Evolutionary conservation across 2,888 invertebrate species (phyloP).

Genomic region (Epistrophella euchroma): DNA sequence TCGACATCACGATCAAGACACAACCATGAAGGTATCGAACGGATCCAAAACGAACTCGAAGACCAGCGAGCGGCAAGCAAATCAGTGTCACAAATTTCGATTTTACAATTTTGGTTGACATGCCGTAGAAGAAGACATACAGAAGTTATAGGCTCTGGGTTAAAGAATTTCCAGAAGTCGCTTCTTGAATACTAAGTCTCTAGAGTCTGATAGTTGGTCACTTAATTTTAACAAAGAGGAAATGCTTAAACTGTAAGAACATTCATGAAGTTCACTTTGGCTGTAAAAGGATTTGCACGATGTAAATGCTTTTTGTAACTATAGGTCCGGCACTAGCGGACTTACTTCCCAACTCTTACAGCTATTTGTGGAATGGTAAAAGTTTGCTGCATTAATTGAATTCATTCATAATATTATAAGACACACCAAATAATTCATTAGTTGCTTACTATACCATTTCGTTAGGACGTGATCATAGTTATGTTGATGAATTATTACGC

Average conservation of each 20-base stretch:
- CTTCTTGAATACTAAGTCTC: constrained; percentile 59
- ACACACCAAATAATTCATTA: constrained; percentile 9
- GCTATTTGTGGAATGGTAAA: constrained; percentile 51
- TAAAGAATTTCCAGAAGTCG: constrained; percentile 51
- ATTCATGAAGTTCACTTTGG: constrained; percentile 39
- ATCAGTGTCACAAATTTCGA: constrained; percentile 71
- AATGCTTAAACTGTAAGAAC: constrained; percentile 49
- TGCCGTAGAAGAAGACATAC: constrained; percentile 55
- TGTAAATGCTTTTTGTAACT: constrained; percentile 4
- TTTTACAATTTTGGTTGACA: constrained; percentile 69
- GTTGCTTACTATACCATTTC: constrained; percentile 48
- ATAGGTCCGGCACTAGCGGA: constrained; percentile 41
- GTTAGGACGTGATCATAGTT: constrained; percentile 54
- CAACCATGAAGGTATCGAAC: not conserved
- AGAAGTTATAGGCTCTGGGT: constrained; percentile 45
- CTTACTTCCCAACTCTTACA: constrained; percentile 12
- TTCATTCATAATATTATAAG: constrained; percentile 51
- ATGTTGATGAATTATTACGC: constrained; percentile 17
- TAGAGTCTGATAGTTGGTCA: not conserved
- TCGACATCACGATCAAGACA: constrained; percentile 51
- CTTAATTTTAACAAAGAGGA: constrained; percentile 49
- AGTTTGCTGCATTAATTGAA: constrained; percentile 45
- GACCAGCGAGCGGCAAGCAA: constrained; percentile 41
- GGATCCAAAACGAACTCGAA: not conserved
- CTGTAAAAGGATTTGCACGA: constrained; percentile 63